A percentile compares a stretch with the other conserved stretches of the same genome.
Evolutionary conservation across 2,797 vertebrate species (phyloP).

Genomic region (Gymnoscopelus braueri): DNA sequence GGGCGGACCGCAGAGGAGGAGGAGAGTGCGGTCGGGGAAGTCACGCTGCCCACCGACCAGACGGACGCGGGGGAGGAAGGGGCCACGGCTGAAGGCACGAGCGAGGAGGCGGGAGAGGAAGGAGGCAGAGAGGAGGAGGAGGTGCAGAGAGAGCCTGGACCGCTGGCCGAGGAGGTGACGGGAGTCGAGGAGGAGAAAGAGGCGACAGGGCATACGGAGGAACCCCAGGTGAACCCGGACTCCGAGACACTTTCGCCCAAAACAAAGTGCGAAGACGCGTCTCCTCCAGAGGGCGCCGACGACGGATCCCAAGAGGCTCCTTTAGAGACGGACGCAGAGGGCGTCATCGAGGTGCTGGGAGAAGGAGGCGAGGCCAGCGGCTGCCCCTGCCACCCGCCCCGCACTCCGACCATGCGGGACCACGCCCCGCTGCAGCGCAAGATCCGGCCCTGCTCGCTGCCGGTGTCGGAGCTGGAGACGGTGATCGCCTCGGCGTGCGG

Average conservation of each 20-base stretch:
- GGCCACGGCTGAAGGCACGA: constrained; percentile 51
- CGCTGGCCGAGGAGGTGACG: constrained; percentile 21
- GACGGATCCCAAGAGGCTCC: neutral
- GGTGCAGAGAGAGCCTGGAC: constrained; percentile 38
- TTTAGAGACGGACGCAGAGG: too few species aligned
- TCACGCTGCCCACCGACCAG: constrained; percentile 49
- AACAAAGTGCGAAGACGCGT: too few species aligned
- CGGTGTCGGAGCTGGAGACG: constrained; percentile 94
- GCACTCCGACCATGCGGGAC: too few species aligned
- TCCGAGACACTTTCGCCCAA: neutral
- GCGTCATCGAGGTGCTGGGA: neutral
- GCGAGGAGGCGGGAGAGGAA: constrained; percentile 47
- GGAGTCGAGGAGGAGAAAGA: constrained; percentile 18
- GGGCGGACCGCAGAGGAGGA: constrained; percentile 28
- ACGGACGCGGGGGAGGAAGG: constrained; percentile 63
- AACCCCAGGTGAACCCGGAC: constrained; percentile 21
- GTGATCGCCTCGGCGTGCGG: constrained; percentile 92
- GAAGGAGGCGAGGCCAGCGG: constrained; percentile 59
- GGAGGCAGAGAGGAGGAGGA: constrained; percentile 66
- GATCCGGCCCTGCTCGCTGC: constrained; percentile 91
- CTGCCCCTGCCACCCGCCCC: constrained; percentile 42
- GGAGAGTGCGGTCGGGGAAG: constrained; percentile 72
- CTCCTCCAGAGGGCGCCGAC: too few species aligned
- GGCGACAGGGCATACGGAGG: constrained; percentile 1
- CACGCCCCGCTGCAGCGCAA: constrained; percentile 74